phyloP scores from a whole-genome alignment of 37 sponge, comb jelly and placozoan species.

The Tethya wilhelma region DNA sequence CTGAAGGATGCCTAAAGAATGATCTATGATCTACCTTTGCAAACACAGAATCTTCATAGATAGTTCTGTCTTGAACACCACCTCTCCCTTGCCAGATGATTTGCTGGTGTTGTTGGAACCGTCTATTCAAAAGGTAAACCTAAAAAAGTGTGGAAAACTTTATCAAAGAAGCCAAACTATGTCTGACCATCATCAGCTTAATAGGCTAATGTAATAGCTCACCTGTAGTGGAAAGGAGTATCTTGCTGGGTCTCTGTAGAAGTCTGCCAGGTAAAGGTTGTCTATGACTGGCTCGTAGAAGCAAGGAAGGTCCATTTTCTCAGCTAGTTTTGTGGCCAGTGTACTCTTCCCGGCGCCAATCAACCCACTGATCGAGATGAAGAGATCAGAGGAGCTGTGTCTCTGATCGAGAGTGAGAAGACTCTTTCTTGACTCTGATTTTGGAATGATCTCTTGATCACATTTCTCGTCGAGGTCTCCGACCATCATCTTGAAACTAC shows the following conservation, averaged over 20 bases:
- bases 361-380: slow-evolving; percentile 94
- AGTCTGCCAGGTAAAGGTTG: slow-evolving; percentile 89
- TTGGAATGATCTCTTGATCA: background rate
- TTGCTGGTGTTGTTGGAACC: slow-evolving; percentile 98
- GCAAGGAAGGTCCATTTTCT: slow-evolving; percentile 89
- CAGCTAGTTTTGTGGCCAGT: slow-evolving; percentile 88
- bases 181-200: background rate
- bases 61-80: slow-evolving; percentile 96
- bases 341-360: slow-evolving; percentile 96
- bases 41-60: slow-evolving; percentile 97
- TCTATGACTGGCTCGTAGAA: slow-evolving; percentile 96
- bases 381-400: slow-evolving; percentile 88
- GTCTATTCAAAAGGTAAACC: slow-evolving; percentile 89
- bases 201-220: background rate
- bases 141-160: slow-evolving; percentile 3
- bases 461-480: background rate
- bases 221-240: slow-evolving; percentile 96
- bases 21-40: slow-evolving; percentile 81
- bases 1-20: background rate
- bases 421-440: slow-evolving; percentile 23
- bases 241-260: slow-evolving; percentile 91
- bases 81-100: slow-evolving; percentile 97
- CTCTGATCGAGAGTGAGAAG: slow-evolving; percentile 91
- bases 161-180: background rate
- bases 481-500: slow-evolving; percentile 45